These are phyloP conservation scores for Oxyura jamaicensis DNA, from an alignment of 2,113 vertebrate species.

Conservation along the genomic window DNA sequence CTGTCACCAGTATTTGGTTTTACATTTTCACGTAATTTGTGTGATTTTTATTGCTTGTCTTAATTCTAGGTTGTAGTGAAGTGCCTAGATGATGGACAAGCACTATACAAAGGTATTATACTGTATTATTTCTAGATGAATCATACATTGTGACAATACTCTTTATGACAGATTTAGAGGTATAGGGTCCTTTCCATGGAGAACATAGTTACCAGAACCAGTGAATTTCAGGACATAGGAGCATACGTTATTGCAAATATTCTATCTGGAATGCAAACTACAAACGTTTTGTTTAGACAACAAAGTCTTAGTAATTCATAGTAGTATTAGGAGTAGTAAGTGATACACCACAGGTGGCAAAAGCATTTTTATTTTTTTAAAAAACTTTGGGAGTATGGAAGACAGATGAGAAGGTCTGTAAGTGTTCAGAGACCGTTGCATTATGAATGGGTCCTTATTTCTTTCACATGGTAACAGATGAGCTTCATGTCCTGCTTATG, in stretches of 20 bases:
- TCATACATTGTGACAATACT: not conserved
- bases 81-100: constrained; percentile 18
- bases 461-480: not conserved
- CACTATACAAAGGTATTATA: not conserved
- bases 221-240: not conserved
- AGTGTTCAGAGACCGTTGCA: not conserved
- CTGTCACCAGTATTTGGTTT: not conserved
- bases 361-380: not conserved
- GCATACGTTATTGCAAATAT: not conserved
- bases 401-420: not conserved
- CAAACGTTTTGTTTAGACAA: not conserved
- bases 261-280: not conserved
- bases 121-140: not conserved
- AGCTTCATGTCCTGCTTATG: not conserved
- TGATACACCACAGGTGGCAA: not conserved
- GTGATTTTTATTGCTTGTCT: not conserved
- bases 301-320: not conserved
- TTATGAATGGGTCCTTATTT: not conserved
- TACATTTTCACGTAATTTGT: not conserved
- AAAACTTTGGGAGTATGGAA: not conserved
- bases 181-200: not conserved
- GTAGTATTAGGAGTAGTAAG: not conserved
- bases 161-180: not conserved
- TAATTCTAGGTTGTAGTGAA: not conserved
- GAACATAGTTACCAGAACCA: not conserved